These are phyloP conservation scores for Akabosia matsudoensis DNA, from an alignment of 1,140 invertebrate genomes.

Conservation along the genomic window DNA sequence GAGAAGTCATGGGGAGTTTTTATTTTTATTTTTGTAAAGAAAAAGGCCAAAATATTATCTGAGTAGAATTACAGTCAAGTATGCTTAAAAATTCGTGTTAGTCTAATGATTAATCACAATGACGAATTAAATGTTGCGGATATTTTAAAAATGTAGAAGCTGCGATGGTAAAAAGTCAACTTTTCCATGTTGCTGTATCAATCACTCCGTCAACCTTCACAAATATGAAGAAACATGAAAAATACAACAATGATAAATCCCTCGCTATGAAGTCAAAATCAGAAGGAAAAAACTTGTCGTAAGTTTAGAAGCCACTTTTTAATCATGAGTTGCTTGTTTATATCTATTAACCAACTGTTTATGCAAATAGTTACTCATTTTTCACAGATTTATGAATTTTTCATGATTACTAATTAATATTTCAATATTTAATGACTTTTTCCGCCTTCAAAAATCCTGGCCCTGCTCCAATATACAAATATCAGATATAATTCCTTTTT, in stretches of 20 bases:
- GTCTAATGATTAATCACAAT: too few species aligned
- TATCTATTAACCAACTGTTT: background rate
- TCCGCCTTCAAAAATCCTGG: background rate
- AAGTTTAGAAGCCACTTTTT: too few species aligned
- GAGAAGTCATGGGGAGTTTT: too few species aligned
- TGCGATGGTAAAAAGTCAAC: too few species aligned
- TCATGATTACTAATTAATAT: background rate
- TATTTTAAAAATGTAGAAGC: too few species aligned
- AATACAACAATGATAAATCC: background rate
- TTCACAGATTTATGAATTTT: background rate
- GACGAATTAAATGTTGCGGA: too few species aligned
- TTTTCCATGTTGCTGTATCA: background rate
- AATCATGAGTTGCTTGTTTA: too few species aligned
- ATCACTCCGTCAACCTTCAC: background rate
- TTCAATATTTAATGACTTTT: slow-evolving; percentile 9
- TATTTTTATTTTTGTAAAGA: too few species aligned
- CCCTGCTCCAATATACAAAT: background rate
- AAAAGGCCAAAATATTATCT: too few species aligned
- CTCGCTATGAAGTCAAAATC: background rate
- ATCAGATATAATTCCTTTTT: background rate
- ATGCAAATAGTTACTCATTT: slow-evolving; percentile 1
- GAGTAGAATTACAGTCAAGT: too few species aligned
- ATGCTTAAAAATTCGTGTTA: too few species aligned
- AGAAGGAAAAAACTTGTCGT: background rate
- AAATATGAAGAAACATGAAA: background rate